phyloP scores from a whole-genome alignment of 2,888 invertebrate species.

The Sylvicola cinctus region DNA sequence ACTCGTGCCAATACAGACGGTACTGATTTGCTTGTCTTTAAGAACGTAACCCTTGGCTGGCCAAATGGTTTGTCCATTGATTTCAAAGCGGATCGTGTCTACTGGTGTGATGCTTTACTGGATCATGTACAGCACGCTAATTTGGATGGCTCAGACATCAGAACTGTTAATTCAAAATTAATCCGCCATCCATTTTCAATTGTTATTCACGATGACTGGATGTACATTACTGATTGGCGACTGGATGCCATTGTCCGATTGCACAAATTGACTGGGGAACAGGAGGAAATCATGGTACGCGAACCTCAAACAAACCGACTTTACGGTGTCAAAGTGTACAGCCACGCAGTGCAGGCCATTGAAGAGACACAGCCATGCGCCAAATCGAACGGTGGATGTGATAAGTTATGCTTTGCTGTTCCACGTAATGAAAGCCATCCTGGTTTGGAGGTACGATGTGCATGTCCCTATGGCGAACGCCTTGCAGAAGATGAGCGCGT shows the following conservation, averaged over 20 bases:
- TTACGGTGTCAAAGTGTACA: slow-evolving; percentile 81
- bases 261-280: slow-evolving; percentile 72
- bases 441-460: slow-evolving; percentile 48
- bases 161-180: slow-evolving; percentile 67
- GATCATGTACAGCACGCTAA: slow-evolving; percentile 92
- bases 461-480: slow-evolving; percentile 84
- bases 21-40: slow-evolving; percentile 64
- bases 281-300: slow-evolving; percentile 66
- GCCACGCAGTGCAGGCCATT: slow-evolving; percentile 49
- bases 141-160: slow-evolving; percentile 76
- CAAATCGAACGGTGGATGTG: slow-evolving; percentile 71
- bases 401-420: slow-evolving; percentile 87
- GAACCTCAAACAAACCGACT: slow-evolving; percentile 79
- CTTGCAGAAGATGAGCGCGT: slow-evolving; percentile 44
- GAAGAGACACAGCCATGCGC: slow-evolving; percentile 62
- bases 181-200: slow-evolving; percentile 84
- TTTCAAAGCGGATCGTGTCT: slow-evolving; percentile 65
- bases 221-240: slow-evolving; percentile 96
- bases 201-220: slow-evolving; percentile 71
- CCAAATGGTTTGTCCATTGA: slow-evolving; percentile 94
- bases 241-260: slow-evolving; percentile 82
- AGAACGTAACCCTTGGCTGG: slow-evolving; percentile 86
- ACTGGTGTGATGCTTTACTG: slow-evolving; percentile 92
- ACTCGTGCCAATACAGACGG: slow-evolving; percentile 85
- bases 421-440: slow-evolving; percentile 36